phyloP scores from a whole-genome alignment of 2,113 vertebrate species.

The Sphyrna mokarran region DNA sequence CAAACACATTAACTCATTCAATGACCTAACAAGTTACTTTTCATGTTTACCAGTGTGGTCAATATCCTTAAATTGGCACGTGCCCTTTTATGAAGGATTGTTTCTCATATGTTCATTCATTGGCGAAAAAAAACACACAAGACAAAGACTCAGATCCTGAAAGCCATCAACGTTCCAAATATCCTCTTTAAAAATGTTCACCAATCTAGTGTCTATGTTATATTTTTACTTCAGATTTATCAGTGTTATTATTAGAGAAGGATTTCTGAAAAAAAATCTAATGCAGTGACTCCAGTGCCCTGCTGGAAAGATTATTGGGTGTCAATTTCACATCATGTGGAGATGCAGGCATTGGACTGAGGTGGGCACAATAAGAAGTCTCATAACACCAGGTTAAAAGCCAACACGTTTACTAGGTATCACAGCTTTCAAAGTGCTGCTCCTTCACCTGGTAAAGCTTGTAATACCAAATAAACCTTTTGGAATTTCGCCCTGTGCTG shows the following conservation, averaged over 20 bases:
- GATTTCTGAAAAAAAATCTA: not conserved
- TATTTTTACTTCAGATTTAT: not conserved
- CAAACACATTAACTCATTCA: slow-evolving; percentile 22
- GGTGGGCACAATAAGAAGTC: too few species aligned
- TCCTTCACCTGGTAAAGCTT: too few species aligned
- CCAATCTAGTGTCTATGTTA: not conserved
- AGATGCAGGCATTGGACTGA: too few species aligned
- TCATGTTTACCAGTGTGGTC: not conserved
- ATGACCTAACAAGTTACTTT: slow-evolving; percentile 18
- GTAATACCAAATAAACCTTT: too few species aligned
- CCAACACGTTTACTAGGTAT: too few species aligned
- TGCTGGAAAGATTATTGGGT: not conserved
- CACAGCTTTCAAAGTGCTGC: too few species aligned
- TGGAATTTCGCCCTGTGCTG: too few species aligned
- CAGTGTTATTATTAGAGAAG: not conserved
- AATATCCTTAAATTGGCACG: too few species aligned
- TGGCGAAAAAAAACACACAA: not conserved
- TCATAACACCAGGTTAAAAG: too few species aligned
- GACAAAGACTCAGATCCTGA: not conserved
- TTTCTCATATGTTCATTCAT: not conserved
- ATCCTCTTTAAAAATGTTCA: not conserved
- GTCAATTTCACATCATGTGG: not conserved
- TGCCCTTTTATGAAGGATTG: not conserved
- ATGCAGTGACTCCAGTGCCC: not conserved
- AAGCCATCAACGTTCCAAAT: not conserved